Base-by-base conservation (phyloP, 2,113 vertebrate species). In the Sminthopsis crassicaudata region DNA sequence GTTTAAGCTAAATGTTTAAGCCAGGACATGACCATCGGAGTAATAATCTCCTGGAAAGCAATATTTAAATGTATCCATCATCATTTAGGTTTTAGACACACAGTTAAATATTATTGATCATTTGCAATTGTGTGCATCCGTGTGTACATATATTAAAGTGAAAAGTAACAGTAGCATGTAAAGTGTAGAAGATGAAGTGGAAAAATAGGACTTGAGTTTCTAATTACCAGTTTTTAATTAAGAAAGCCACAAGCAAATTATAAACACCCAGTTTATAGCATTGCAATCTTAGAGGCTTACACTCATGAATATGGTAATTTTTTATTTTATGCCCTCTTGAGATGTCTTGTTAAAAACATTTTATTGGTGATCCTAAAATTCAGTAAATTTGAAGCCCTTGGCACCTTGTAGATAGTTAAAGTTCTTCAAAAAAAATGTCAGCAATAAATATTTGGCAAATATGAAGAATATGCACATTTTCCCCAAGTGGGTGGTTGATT, bases 261-360 rank as follows among this genome's bases (percentile, higher is more conserved):
- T 96, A 99, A 98, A 98, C 98, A 99, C 98, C 96, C 96, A 98
- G 98, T 99, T 99, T 99, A 99, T 98, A 98, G 98, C 98, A 98
- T 98, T 98, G 98, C 98, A 99, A 99, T 99, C 98, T 98, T 98
- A 98, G 97, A 98, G 97, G 98, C 98, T 98, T 98, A 97, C 92
- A 97, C 98, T 99, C 99, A 99, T 99, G 98, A 99, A 99, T 99
- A 99, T 99, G 99, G 98, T 99, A 99, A 99, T 99, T 99, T 98
- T 98, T 99, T 98, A 98, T 99, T 99, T 99, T 99, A 99, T 98
- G 98, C 93, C 98, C 99, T 99, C 98, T 99, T 98, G 98, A 99
- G 98, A 98, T 98, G 98, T 99, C 98, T 99, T 98, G 98, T 99
- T 99, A 98, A 99, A 99, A 99, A 99, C 98, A 98, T 98, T 99